Evolutionary conservation across 2,888 invertebrate genomes (phyloP), one percentile per base, ranked within the genome.

Genomic region (Andrena fulva): DNA sequence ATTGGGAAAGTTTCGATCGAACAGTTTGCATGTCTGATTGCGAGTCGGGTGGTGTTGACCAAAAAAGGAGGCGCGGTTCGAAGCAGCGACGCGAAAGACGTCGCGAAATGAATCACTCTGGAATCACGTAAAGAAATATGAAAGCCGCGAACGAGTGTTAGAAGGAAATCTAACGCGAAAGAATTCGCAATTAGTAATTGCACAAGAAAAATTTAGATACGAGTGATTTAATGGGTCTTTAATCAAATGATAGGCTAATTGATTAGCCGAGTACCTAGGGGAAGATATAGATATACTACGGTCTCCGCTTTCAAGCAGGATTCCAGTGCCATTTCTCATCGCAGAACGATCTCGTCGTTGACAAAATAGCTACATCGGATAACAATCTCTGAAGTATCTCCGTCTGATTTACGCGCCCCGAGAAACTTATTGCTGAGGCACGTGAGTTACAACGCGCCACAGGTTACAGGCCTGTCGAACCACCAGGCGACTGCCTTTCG

Each of bases 361-460:
- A 62, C 75, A 80, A 84, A 77, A 75, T 80, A 60, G 66, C 50
- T 20, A 29, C 42, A 20, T 12, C 35, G 75, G 69, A 60, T 71
- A 83, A 86, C 79, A 80, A 78, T 85, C 62, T 77, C 24, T 27
- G 20, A 77, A 76, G 69, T 64, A 35, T 68, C 64, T 59, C 82
- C 62, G 29, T 35, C 60, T 72, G 72, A 72, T 70, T 68, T 79
- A 79, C 69, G 64, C 64, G 64, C 50, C 29, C 54, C 56, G 73
- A 81, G 79, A 86, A 86, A 82, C 72, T 77, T 86, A 78, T 72
- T 86, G 77, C 87, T 71, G 85, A 77, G 62, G 68, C 59, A 50
- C 71, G 80, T 85, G 85, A 86, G 80, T 87, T 82, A 85, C 77
- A 87, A 73, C 87, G 62, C 70, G 60, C 72, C 79, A 42, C 74